Evolutionary conservation across 2,888 invertebrate genomes (phyloP).

Genomic region (Thalpophila matura): DNA sequence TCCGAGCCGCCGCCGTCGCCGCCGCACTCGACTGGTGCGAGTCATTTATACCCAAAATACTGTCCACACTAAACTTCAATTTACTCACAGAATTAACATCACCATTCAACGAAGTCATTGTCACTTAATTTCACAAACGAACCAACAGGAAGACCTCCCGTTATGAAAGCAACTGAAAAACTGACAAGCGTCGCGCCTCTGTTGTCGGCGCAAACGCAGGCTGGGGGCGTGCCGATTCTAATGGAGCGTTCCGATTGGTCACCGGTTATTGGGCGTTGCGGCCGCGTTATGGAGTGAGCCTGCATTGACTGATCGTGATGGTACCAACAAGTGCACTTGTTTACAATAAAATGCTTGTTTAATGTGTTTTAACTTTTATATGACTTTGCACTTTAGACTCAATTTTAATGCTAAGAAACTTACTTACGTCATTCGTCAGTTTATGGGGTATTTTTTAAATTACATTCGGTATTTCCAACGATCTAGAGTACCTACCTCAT

Average conservation of each 20-base stretch:
- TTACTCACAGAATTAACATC: slow-evolving; percentile 80
- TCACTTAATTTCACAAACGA: slow-evolving; percentile 68
- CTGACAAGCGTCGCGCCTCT: slow-evolving; percentile 74
- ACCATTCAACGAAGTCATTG: slow-evolving; percentile 84
- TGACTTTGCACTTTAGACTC: slow-evolving; percentile 83
- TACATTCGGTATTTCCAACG: slow-evolving; percentile 18
- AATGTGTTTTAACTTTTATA: slow-evolving; percentile 90
- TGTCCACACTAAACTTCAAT: slow-evolving; percentile 93
- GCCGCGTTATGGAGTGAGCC: slow-evolving; percentile 77
- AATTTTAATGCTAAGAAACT: slow-evolving; percentile 82
- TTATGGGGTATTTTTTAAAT: slow-evolving; percentile 61
- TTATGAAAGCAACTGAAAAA: slow-evolving; percentile 80
- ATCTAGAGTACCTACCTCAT: too few species aligned
- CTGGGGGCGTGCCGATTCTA: slow-evolving; percentile 79
- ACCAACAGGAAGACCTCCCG: slow-evolving; percentile 64
- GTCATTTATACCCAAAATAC: slow-evolving; percentile 91
- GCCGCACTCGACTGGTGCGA: slow-evolving; percentile 51
- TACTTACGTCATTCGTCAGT: slow-evolving; percentile 81
- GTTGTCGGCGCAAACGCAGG: slow-evolving; percentile 80
- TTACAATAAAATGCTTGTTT: slow-evolving; percentile 87
- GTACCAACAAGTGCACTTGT: slow-evolving; percentile 86
- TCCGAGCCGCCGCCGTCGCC: slow-evolving; percentile 69
- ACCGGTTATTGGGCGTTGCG: slow-evolving; percentile 76
- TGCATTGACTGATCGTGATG: slow-evolving; percentile 83
- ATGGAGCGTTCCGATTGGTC: slow-evolving; percentile 77